Conservation (phyloP, 2,888 invertebrate genomes). For the Cephalotes varians region DNA sequence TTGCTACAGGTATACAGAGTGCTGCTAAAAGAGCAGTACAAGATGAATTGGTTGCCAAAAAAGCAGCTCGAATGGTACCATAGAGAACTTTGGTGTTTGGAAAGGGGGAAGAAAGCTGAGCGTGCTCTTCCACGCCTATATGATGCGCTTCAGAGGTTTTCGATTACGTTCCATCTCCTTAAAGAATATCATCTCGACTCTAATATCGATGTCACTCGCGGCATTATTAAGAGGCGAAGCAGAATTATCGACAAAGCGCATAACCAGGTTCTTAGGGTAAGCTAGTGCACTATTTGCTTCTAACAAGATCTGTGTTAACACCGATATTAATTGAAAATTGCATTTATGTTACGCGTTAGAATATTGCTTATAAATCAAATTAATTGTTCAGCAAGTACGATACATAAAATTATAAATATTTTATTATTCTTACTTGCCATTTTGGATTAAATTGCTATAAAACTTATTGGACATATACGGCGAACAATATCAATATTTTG, state of each 20-base stretch:
- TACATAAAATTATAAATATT: not conserved
- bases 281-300: slow-evolving; percentile 17
- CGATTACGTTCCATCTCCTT: slow-evolving; percentile 86
- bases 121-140: slow-evolving; percentile 88
- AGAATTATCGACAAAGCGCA: slow-evolving; percentile 84
- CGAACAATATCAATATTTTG: not conserved
- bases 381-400: not conserved
- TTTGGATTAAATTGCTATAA: not conserved
- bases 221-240: slow-evolving; percentile 86
- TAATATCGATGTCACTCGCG: slow-evolving; percentile 85
- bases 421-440: slow-evolving; percentile 17
- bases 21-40: slow-evolving; percentile 81
- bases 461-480: not conserved
- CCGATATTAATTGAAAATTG: slow-evolving; percentile 11
- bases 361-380: slow-evolving; percentile 21
- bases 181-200: slow-evolving; percentile 81
- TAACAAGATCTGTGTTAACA: slow-evolving; percentile 10
- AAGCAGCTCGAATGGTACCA: slow-evolving; percentile 85
- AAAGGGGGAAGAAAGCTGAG: slow-evolving; percentile 86
- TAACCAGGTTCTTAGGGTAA: slow-evolving; percentile 82
- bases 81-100: slow-evolving; percentile 83
- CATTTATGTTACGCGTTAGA: not conserved
- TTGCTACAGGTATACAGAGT: slow-evolving; percentile 81
- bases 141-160: slow-evolving; percentile 86
- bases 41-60: slow-evolving; percentile 85